A percentile compares a stretch with the other conserved stretches of the same genome.
phyloP scores from a whole-genome alignment of 2,113 vertebrate genomes.

The Holacanthus passer region DNA sequence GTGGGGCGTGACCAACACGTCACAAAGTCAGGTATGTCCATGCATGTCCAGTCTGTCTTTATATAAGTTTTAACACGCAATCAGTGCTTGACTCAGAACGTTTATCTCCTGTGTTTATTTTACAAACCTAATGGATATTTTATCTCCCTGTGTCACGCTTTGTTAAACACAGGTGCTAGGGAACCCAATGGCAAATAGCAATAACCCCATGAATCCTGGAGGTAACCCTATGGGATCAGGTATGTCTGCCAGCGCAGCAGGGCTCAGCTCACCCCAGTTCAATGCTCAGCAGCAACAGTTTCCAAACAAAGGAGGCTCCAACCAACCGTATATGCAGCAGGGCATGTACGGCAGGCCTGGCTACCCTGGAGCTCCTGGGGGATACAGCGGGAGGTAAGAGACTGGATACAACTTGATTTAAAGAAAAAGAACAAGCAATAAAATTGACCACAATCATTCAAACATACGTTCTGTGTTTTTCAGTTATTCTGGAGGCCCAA shows the following conservation, averaged over 20 bases:
- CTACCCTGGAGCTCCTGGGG: conserved; percentile 93
- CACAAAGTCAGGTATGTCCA: conserved; percentile 95
- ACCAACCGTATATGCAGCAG: conserved; percentile 95
- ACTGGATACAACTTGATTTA: background rate
- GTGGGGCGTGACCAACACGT: conserved; percentile 99
- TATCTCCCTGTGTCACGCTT: background rate
- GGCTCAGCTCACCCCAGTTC: conserved; percentile 97
- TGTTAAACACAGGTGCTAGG: conserved; percentile 89
- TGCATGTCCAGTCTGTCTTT: background rate
- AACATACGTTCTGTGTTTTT: conserved; percentile 30
- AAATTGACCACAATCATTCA: conserved; percentile 6
- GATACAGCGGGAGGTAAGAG: conserved; percentile 93
- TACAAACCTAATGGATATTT: background rate
- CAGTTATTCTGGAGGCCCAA: conserved; percentile 96
- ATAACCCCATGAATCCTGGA: conserved; percentile 97
- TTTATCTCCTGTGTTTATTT: background rate
- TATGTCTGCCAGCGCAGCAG: conserved; percentile 93
- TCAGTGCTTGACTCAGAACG: background rate
- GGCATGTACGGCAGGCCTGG: conserved; percentile 95
- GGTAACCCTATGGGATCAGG: conserved; percentile 96
- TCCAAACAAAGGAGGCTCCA: conserved; percentile 93
- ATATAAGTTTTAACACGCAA: conserved; percentile 2
- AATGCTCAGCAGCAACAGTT: conserved; percentile 96
- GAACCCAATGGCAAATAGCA: conserved; percentile 98
- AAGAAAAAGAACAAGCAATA: background rate